phyloP scores from a whole-genome alignment of 2,888 invertebrate genomes.

The Eupithecia centaureata region DNA sequence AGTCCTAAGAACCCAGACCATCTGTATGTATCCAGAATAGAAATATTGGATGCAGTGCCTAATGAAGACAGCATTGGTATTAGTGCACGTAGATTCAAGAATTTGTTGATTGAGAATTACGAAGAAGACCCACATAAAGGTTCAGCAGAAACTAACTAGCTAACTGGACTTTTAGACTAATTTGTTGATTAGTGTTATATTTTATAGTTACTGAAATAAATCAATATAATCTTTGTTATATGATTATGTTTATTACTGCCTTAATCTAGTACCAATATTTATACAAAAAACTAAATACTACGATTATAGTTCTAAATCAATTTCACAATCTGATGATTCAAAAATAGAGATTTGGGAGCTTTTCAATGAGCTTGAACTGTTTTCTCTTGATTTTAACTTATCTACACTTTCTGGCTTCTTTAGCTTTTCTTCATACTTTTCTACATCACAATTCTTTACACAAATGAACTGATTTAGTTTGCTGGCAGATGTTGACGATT shows the following conservation, averaged over 20 bases:
- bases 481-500: conserved; percentile 45
- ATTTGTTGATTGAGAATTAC: conserved; percentile 90
- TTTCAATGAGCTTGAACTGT: conserved; percentile 40
- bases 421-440: conserved; percentile 62
- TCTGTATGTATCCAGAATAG: conserved; percentile 87
- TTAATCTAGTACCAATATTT: not conserved
- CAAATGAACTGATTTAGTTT: conserved; percentile 73
- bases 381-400: conserved; percentile 48
- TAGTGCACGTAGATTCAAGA: conserved; percentile 87
- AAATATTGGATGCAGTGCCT: conserved; percentile 82
- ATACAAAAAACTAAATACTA: conserved; percentile 32
- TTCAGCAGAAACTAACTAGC: conserved; percentile 13
- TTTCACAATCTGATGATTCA: conserved; percentile 80
- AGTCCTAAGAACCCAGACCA: conserved; percentile 88
- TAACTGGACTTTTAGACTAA: not conserved
- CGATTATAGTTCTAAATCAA: conserved; percentile 77
- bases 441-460: conserved; percentile 61
- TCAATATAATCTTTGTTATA: conserved; percentile 36
- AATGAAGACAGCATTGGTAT: conserved; percentile 84
- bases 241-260: conserved; percentile 21
- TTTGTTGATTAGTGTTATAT: conserved; percentile 9
- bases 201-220: not conserved
- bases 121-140: conserved; percentile 78
- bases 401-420: conserved; percentile 40
- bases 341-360: conserved; percentile 79